Evolutionary conservation across 2,888 invertebrate genomes (phyloP), one percentile per base, ranked within the genome.

Genomic region (Amblyjoppa fuscipennis): DNA sequence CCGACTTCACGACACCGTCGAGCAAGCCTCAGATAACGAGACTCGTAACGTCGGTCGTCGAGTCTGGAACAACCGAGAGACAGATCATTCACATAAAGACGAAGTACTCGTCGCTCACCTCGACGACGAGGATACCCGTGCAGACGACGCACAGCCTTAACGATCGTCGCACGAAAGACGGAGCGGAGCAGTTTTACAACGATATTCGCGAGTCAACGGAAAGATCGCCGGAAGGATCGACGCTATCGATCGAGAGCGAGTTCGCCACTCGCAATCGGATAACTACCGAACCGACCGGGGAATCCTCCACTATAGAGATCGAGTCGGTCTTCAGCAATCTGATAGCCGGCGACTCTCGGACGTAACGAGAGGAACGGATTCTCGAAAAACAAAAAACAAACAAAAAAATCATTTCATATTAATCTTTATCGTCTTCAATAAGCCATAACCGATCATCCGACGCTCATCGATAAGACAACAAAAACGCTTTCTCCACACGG

Each of bases 21-120:
- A 87, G 87, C 3, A 92, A 92, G 84, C 94, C 95, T 2, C 91
- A 92, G 20, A 91, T 94, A 1, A 95, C 95, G 41, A 93, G 95
- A 87, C 91, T 95, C 38, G 94, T 95, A 11, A 95, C 95, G 3
- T 94, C 94, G 3, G 93, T 95, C 25, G 93, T 94, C 25, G 95
- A 95, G 88, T 94, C 94, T 3, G 95, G 93, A 0, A 94, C 94
- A 0, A 95, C 95, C 1, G 95, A 95, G 85, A 91, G 95, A 69
- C 95, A 95, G 85, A 94, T 92, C 85, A 94, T 95, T 76, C 92
- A 94, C 7, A 93, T 95, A 41, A 92, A 92, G 84, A 93, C 93
- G 9, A 94, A 93, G 83, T 93, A 93, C 75, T 94, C 93, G 3
- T 93, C 93, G 28, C 73, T 92, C 34, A 93, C 93, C 0, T 92